These are phyloP conservation scores for Corbicula japonica DNA, from an alignment of 2,888 invertebrate genomes.

Conservation along the genomic window DNA sequence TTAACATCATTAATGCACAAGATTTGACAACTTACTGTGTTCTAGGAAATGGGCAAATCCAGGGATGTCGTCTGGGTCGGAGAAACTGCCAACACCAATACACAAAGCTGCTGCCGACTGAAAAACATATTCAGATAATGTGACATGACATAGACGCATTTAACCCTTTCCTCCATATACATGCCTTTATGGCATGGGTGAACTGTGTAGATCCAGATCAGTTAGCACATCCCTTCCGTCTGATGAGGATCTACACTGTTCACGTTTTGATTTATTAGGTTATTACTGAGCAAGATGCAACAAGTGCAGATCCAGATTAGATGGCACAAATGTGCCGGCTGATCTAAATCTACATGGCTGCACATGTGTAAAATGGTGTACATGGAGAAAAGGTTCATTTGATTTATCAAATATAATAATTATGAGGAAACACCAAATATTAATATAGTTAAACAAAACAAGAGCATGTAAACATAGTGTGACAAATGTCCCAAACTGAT, in stretches of 20 bases:
- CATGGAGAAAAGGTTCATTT: no score
- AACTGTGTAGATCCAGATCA: background rate
- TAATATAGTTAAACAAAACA: no score
- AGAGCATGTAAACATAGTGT: no score
- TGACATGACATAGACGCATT: background rate
- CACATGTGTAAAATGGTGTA: no score
- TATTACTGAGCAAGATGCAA: background rate
- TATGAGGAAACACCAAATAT: no score
- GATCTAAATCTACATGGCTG: no score
- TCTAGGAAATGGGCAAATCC: constrained; percentile 86
- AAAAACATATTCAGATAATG: constrained; percentile 31
- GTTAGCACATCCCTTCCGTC: background rate
- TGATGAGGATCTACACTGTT: background rate
- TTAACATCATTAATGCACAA: no score
- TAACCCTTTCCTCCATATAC: background rate
- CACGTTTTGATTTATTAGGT: background rate
- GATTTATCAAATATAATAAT: no score
- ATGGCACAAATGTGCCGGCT: no score
- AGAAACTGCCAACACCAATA: constrained; percentile 84
- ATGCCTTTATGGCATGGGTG: background rate
- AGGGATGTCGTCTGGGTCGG: constrained; percentile 84
- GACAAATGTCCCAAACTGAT: no score
- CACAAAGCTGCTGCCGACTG: constrained; percentile 84
- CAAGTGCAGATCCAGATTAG: no score
- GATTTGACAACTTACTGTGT: constrained; percentile 85